phyloP scores from a whole-genome alignment of 1,140 invertebrate genomes.

The Ptiloglossa arizonensis region DNA sequence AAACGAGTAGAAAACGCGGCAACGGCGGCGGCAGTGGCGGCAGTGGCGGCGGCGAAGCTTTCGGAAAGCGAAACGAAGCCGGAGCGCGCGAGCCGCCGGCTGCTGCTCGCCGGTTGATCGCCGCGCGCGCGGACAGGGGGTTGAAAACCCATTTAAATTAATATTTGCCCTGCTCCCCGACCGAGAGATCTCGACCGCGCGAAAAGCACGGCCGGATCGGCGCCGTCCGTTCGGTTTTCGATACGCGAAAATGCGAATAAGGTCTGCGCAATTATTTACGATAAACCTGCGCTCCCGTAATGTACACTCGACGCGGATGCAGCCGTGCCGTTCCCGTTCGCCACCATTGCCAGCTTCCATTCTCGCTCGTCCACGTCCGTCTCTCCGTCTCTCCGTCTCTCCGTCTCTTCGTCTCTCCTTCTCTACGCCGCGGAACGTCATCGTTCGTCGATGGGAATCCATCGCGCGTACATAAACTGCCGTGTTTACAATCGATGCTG shows the following conservation, averaged over 20 bases:
- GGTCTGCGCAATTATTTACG: slow-evolving; percentile 75
- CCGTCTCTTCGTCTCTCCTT: slow-evolving; percentile 31
- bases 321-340: not conserved
- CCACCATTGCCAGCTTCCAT: not conserved
- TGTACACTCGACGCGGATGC: slow-evolving; percentile 12
- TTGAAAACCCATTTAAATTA: slow-evolving; percentile 75
- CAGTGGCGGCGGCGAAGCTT: not conserved
- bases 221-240: slow-evolving; percentile 49
- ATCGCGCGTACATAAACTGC: slow-evolving; percentile 51
- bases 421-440: slow-evolving; percentile 8
- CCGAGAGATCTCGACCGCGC: slow-evolving; percentile 31
- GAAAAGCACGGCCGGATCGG: slow-evolving; percentile 22
- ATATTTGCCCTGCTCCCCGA: slow-evolving; percentile 71
- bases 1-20: slow-evolving; percentile 34
- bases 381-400: slow-evolving; percentile 7
- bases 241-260: slow-evolving; percentile 73
- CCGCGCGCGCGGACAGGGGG: slow-evolving; percentile 25
- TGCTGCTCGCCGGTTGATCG: slow-evolving; percentile 25
- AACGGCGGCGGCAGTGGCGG: too few relatives aligned
- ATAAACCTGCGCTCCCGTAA: slow-evolving; percentile 68
- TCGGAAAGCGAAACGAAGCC: not conserved
- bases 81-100: not conserved
- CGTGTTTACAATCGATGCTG: slow-evolving; percentile 66
- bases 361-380: not conserved
- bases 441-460: slow-evolving; percentile 62